Evolutionary conservation across 2,888 invertebrate genomes (phyloP).

Genomic region (Amiota communis): DNA sequence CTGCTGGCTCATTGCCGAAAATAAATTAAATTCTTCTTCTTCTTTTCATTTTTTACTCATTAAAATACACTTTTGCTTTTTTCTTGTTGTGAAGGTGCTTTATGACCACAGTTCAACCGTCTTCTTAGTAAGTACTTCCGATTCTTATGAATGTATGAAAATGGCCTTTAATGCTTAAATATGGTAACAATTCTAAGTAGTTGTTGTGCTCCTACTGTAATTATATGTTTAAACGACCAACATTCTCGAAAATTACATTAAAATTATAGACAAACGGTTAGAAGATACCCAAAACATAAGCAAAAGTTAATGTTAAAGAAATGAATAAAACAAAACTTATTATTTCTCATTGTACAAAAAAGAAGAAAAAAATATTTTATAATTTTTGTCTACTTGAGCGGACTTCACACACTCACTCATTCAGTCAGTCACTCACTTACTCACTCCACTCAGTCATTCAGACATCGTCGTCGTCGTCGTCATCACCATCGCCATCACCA

Average conservation of each 20-base stretch:
- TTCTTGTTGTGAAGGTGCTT: background rate
- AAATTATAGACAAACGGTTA: too few species aligned
- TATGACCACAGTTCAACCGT: background rate
- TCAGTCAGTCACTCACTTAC: background rate
- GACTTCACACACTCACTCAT: background rate
- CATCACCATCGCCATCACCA: background rate
- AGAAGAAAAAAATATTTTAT: too few species aligned
- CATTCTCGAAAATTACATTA: background rate
- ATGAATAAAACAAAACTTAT: too few species aligned
- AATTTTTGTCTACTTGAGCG: conserved; percentile 9
- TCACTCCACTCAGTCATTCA: background rate
- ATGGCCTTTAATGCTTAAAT: conserved; percentile 5
- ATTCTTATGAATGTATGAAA: background rate
- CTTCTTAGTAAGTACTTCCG: conserved; percentile 12
- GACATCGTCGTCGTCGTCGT: background rate
- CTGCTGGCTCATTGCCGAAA: too few species aligned
- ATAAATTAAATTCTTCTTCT: too few species aligned
- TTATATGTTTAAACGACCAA: background rate
- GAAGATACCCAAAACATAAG: too few species aligned
- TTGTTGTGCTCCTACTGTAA: background rate
- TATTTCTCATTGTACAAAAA: too few species aligned
- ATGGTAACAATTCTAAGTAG: background rate
- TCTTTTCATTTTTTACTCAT: too few species aligned
- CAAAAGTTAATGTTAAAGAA: too few species aligned
- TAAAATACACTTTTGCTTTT: background rate